Base-by-base conservation (phyloP, 2,113 vertebrate genomes). In the Anolis carolinensis region DNA sequence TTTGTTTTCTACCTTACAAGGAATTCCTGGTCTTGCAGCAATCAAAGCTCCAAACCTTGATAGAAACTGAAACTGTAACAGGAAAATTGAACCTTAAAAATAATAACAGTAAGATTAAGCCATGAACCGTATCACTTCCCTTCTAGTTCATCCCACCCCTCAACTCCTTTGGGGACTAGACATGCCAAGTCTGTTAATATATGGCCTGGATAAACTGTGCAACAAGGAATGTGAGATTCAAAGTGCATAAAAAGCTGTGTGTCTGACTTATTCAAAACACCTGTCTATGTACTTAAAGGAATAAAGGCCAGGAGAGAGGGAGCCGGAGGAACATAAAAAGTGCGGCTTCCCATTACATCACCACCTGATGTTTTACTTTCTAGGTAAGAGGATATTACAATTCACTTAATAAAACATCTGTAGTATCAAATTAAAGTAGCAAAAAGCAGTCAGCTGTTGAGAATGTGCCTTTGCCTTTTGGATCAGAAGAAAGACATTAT, bases 371-470 rank as follows among this genome's bases (percentile, higher is more conserved):
- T 21, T 91, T 85, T 68, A 91, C 86, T 93, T 89, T 91, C 55
- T 90, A 92, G 89, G 87, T 0, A 0, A 94, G 36, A 90, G 39
- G n/a, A 86, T 91, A 92, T 89, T 92, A 72, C 87, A 91, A 90
- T 89, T 90, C 86, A 85, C 78, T 94, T 94, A 89, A 91, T 91
- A 90, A 93, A 94, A 90, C 75, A 89, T 91, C 89, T 81, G 63
- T 79, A 93, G 68, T 84, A 81, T 85, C 78, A 83, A 76, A 87
- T 20, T 84, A 72, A 91, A 92, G 82, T 62, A 89, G 86, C 75
- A 89, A 94, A 90, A 94, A 44, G 48, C 87, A 92, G 83, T 85
- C 65, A 93, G 80, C 71, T 90, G 79, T 82, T 89, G 27, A 79
- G 89, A 93, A 81, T 14, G 0, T 44, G 30, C 71, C 59, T 86